Percentiles rank a stretch among this genome's conserved stretches.
phyloP scores from a whole-genome alignment of 1,140 invertebrate genomes.

The Apis laboriosa region DNA sequence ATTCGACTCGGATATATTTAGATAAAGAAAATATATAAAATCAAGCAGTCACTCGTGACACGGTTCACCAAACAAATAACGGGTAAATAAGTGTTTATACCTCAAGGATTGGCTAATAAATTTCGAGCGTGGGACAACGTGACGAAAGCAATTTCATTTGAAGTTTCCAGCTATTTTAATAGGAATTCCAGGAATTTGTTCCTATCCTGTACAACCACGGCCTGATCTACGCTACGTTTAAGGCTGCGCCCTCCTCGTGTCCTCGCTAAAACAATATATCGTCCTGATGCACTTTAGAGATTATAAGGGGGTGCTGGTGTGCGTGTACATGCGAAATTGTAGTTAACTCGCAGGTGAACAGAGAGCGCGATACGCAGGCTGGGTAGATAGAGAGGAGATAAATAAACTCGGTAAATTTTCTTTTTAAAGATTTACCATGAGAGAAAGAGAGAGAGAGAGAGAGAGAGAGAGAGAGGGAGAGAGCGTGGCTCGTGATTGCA shows the following conservation, averaged over 20 bases:
- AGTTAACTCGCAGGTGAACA: slow-evolving; percentile 24
- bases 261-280: slow-evolving; percentile 33
- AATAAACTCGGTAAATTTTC: slow-evolving; percentile 22
- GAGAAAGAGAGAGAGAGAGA: no score
- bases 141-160: slow-evolving; percentile 44
- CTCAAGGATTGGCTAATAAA: slow-evolving; percentile 6
- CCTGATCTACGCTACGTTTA: slow-evolving; percentile 18
- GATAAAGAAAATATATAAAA: not conserved
- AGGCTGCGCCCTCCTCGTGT: slow-evolving; percentile 7
- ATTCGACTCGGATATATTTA: not conserved
- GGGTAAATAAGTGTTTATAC: not conserved
- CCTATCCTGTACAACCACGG: not conserved
- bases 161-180: slow-evolving; percentile 46
- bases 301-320: not conserved
- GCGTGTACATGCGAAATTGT: slow-evolving; percentile 16
- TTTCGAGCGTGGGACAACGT: slow-evolving; percentile 2
- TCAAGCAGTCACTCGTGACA: not conserved
- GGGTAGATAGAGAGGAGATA: not conserved
- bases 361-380: not conserved
- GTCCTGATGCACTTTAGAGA: slow-evolving; percentile 33
- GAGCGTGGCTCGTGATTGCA: not conserved
- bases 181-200: slow-evolving; percentile 45
- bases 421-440: slow-evolving; percentile 24
- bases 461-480: no score
- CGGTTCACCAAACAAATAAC: not conserved